Base-by-base conservation (phyloP, 64 coral and sea anemone species). In the Pocillopora damicornis region DNA sequence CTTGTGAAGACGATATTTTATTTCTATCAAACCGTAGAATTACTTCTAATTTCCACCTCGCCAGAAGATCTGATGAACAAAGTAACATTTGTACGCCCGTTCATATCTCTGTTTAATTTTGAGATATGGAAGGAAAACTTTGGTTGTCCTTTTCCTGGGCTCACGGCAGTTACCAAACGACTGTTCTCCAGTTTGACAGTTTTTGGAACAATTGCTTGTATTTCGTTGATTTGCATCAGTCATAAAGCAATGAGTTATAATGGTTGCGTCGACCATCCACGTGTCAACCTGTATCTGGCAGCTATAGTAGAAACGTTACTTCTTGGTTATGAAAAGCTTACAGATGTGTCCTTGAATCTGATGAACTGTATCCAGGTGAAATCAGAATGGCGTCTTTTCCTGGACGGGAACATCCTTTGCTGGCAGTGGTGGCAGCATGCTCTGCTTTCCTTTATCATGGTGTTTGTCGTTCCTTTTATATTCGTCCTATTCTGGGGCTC, bases 1-100 rank as follows among this genome's bases (percentile, higher is more conserved):
- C 89, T 80, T 75, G 67, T 95, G 59, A 95, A 95, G 64, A 95
- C 92, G 9, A 15, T 92, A 13, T 92, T 95, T 71, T 95, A 92
- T 51, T 95, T 89, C 62, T 95, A 95, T 58, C 94, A 95, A 23
- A 89, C 86, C 35, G 87, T 79, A 26, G 91, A 80, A 13, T 61
- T 95, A 22, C 23, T 95, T 0, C 76, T 92, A 0, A 37, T 92
- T 30, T 60, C 94, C 58, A 80, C 80, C 8, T 87, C 90, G 35
- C 35, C 62, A 5, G 13, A 16, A 17, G 61, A 71, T 5, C 42
- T 35, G 8, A 15, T 95, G 51, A 15, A 89, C 20, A 92, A 36
- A 57, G 86, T 62, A 15, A 51, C 89, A 18, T 59, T 95, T 90
- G 26, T 89, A 17, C 73, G 67, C 4, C 90, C 90, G 13, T 37